A percentile compares a stretch with the other conserved stretches of the same genome.
Conservation (phyloP, 2,888 invertebrate species). For the Venustoraphidia nigricollis region DNA sequence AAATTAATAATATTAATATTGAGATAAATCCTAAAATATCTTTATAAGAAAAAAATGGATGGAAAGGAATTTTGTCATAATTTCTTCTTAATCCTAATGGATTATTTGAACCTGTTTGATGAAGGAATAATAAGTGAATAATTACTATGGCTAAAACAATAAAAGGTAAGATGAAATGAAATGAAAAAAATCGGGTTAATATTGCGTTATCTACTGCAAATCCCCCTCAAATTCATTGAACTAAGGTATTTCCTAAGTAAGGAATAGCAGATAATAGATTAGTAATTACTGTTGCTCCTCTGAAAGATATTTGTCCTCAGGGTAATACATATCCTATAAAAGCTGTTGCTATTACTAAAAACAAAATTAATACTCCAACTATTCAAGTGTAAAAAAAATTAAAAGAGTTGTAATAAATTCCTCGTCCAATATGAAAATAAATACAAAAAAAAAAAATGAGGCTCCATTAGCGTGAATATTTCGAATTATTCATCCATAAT, state of each 20-base stretch:
- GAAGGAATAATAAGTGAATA: too few relatives aligned
- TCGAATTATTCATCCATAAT: slow-evolving; percentile 51
- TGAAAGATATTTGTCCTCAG: slow-evolving; percentile 70
- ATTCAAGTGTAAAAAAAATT: slow-evolving; percentile 41
- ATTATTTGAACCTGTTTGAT: too few relatives aligned
- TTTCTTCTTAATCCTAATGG: slow-evolving; percentile 31
- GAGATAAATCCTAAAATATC: slow-evolving; percentile 45
- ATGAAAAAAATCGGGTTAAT: slow-evolving; percentile 24
- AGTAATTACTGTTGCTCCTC: slow-evolving; percentile 68
- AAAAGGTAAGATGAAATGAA: too few relatives aligned
- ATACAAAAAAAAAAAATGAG: slow-evolving; percentile 54
- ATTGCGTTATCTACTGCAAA: slow-evolving; percentile 60
- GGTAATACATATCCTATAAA: slow-evolving; percentile 69
- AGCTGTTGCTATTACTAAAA: slow-evolving; percentile 52
- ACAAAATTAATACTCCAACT: slow-evolving; percentile 46
- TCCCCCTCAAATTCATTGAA: slow-evolving; percentile 61
- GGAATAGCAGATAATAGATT: slow-evolving; percentile 56
- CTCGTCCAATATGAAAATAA: slow-evolving; percentile 52
- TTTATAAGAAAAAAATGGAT: slow-evolving; percentile 48
- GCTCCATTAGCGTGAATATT: slow-evolving; percentile 55
- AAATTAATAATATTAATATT: slow-evolving; percentile 33
- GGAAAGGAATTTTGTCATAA: slow-evolving; percentile 51
- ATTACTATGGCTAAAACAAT: too few relatives aligned
- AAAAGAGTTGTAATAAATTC: slow-evolving; percentile 35
- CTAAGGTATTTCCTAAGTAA: slow-evolving; percentile 43